These are phyloP conservation scores for Spodoptera frugiperda DNA, from an alignment of 1,140 invertebrate species.

Conservation along the genomic window DNA sequence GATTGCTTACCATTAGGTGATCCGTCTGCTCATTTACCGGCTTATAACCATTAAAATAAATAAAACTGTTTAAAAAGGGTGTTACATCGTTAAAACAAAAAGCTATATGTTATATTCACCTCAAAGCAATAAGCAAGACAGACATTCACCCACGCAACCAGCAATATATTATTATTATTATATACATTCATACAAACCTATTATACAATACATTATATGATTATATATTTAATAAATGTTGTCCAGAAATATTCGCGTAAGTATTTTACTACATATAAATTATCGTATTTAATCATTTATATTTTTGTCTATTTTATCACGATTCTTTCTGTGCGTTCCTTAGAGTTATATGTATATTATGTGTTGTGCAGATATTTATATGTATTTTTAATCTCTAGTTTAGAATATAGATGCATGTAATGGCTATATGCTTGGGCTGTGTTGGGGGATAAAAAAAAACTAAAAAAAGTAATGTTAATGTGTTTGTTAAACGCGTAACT, in stretches of 20 bases:
- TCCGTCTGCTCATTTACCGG: no score
- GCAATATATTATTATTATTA: not conserved
- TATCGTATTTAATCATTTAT: not conserved
- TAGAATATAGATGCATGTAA: not conserved
- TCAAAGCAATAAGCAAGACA: no score
- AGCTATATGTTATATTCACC: no score
- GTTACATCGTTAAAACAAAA: no score
- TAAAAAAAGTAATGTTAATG: no score
- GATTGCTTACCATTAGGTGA: no score
- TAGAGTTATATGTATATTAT: not conserved
- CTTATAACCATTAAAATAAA: no score
- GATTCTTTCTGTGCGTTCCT: not conserved
- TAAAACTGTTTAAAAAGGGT: no score
- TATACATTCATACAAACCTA: conserved; percentile 1
- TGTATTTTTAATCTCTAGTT: not conserved
- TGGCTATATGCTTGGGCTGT: conserved; percentile 1
- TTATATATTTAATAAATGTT: conserved; percentile 17
- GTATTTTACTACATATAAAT: conserved; percentile 17
- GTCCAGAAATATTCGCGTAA: conserved; percentile 34
- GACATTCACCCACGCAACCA: not conserved
- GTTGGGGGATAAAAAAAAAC: not conserved
- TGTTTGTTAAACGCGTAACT: no score
- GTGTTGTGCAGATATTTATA: conserved; percentile 27
- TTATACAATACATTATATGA: conserved; percentile 1
- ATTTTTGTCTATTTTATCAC: not conserved